These are phyloP conservation scores for Empidonax alnorum DNA, from an alignment of 2,113 vertebrate genomes.

Conservation along the genomic window DNA sequence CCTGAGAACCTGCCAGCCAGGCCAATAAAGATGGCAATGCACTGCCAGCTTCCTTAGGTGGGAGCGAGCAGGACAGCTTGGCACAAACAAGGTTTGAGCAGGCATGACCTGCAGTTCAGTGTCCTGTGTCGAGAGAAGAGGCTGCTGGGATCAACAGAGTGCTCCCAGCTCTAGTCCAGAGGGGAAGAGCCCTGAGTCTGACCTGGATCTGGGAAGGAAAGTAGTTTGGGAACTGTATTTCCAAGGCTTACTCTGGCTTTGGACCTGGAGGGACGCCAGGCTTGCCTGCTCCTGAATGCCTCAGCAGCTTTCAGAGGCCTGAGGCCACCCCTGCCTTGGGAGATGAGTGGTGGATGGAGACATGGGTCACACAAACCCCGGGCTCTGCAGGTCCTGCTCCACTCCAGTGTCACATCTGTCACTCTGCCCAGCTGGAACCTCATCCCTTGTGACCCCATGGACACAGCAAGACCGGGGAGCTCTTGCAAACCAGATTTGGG, in stretches of 20 bases:
- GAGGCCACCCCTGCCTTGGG: background rate
- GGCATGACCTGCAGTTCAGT: background rate
- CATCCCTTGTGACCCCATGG: background rate
- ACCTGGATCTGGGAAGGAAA: background rate
- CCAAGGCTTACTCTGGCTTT: background rate
- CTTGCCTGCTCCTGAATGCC: background rate
- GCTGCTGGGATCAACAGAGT: background rate
- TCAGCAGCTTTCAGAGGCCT: background rate
- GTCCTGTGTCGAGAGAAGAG: background rate
- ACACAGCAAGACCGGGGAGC: background rate
- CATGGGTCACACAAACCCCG: background rate
- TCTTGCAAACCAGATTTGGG: background rate
- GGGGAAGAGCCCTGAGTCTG: background rate
- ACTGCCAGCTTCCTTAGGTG: background rate
- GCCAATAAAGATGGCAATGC: conserved; percentile 44
- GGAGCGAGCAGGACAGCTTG: background rate
- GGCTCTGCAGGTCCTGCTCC: background rate
- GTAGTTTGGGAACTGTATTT: background rate
- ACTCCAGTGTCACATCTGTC: background rate
- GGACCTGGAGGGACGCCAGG: background rate
- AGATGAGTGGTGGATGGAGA: background rate
- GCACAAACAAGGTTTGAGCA: background rate
- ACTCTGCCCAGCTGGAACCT: background rate
- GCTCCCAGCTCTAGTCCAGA: background rate
- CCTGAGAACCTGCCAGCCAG: conserved; percentile 25